These are phyloP conservation scores for Clarias macrocephalus DNA, from an alignment of 2,113 vertebrate species.

Conservation along the genomic window DNA sequence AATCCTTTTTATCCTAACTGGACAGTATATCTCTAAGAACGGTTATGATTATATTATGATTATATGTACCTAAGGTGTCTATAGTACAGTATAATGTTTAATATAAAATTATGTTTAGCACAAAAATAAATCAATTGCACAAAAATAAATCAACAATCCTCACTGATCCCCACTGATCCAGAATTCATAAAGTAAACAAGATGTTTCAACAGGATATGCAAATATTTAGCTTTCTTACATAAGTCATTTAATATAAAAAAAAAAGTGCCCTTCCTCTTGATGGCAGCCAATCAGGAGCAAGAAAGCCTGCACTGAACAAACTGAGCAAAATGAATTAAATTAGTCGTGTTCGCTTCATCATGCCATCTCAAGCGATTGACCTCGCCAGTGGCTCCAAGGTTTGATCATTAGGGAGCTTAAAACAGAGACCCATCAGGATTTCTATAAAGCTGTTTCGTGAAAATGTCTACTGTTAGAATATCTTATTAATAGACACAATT, in stretches of 20 bases:
- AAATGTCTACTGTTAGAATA: background rate
- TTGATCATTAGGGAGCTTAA: background rate
- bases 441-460: background rate
- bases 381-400: background rate
- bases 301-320: background rate
- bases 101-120: conserved; percentile 47
- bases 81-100: background rate
- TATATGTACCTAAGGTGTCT: background rate
- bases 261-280: conserved; percentile 42
- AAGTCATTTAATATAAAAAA: conserved; percentile 64
- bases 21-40: background rate
- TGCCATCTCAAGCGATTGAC: background rate
- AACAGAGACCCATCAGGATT: background rate
- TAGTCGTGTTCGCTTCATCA: background rate
- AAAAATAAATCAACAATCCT: too few species aligned
- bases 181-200: conserved; percentile 61
- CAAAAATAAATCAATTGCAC: too few species aligned
- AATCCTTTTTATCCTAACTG: background rate
- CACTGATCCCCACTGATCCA: conserved; percentile 62
- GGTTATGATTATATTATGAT: background rate
- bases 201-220: conserved; percentile 61
- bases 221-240: conserved; percentile 73
- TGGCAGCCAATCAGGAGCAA: conserved; percentile 53
- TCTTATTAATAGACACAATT: background rate
- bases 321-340: background rate